These are phyloP conservation scores for Nasonia longicornis DNA, from an alignment of 1,140 invertebrate species.

Conservation along the genomic window DNA sequence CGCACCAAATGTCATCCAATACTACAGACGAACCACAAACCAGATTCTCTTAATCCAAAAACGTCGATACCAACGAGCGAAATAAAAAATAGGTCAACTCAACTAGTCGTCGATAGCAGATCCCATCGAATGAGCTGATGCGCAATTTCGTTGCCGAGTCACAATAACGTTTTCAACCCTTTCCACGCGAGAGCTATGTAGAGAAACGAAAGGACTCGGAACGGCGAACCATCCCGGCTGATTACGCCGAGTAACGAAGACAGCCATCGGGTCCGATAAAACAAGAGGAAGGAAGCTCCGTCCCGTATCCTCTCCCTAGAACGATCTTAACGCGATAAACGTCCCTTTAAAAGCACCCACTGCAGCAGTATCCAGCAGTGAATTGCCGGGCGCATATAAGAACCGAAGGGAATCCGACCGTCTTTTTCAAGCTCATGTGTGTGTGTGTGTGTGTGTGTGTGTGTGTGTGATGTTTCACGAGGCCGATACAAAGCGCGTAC, in stretches of 20 bases:
- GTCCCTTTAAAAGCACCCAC: background rate
- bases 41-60: background rate
- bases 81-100: conserved; percentile 2
- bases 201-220: background rate
- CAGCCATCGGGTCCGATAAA: background rate
- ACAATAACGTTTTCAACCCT: background rate
- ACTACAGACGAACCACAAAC: background rate
- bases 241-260: background rate
- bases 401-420: background rate
- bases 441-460: background rate
- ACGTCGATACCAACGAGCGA: background rate
- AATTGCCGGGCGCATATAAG: background rate
- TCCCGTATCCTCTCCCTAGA: background rate
- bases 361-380: background rate
- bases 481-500: background rate
- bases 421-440: background rate
- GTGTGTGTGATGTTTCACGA: background rate
- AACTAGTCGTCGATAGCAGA: background rate
- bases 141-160: background rate
- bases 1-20: background rate
- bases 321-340: conserved; percentile 7
- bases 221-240: background rate
- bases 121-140: background rate
- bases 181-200: background rate
- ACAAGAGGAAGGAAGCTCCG: background rate